Evolutionary conservation across 2,113 vertebrate genomes (phyloP), one percentile per base, ranked within the genome.

Genomic region (Platanista minor): DNA sequence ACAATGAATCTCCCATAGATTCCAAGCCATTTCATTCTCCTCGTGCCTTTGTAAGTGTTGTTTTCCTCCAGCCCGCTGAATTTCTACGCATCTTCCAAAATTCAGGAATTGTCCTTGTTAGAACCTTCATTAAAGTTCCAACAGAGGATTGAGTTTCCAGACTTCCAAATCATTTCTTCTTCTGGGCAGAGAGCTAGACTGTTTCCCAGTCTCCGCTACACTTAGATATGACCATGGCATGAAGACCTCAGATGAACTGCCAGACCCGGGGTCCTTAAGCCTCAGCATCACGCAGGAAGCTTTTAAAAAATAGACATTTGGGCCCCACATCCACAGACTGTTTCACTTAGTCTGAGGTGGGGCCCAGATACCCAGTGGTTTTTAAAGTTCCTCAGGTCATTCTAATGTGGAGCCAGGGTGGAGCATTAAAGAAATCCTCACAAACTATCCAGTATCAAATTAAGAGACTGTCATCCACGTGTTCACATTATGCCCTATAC

Each of bases 401-500:
- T 14, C 54, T 61, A 72, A 66, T 0, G 0, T 41, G 75, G 25
- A 74, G 27, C 11, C 20, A 80, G 29, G 1, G 13, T 21, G 11
- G 31, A 72, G 62, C 17, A 39, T 21, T 57, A 41, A 83, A 61
- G 4, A 94, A 82, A 84, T 18, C 31, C 43, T 67, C 1, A 7
- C 21, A n/a, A 52, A 49, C 2, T 25, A 54, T 10, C 41, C 18
- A 12, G n/a, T 5, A 15, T 17, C 13, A 67, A 31, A 49, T 91
- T 21, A 87, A 57, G 72, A 57, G 5, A 7, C 14, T 21, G 33
- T 9, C 41, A 57, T 21, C 6, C 62, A 25, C 12, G 0, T 66
- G 11, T 41, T 43, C 29, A 59, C 5, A 5, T 1, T 33, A 12
- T 27, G 57, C 29, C 39, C 0, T 12, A 25, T 0, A 75, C 6